phyloP scores from a whole-genome alignment of 23 tunicate species.

The Botrylloides violaceus region DNA sequence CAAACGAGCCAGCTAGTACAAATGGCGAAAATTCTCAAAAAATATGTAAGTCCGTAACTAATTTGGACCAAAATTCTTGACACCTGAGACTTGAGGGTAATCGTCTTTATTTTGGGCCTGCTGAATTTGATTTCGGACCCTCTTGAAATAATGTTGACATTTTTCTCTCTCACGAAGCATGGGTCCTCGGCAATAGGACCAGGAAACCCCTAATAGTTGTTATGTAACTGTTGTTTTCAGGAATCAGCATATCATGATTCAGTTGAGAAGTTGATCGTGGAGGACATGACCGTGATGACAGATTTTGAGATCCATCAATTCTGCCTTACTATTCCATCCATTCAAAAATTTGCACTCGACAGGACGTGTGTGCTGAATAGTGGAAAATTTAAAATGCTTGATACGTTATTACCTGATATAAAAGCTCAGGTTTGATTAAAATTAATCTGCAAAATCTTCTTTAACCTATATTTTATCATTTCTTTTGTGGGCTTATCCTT shows the following conservation, averaged over 20 bases:
- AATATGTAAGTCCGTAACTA: not conserved
- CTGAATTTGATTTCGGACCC: too few relatives aligned
- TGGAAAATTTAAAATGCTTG: conserved; percentile 68
- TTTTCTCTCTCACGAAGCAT: too few relatives aligned
- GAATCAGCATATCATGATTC: conserved; percentile 54
- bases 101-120: too few relatives aligned
- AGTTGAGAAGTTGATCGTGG: conserved; percentile 44
- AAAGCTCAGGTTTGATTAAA: conserved; percentile 38
- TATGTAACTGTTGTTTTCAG: conserved; percentile 17
- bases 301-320: conserved; percentile 90
- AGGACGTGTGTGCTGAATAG: conserved; percentile 39
- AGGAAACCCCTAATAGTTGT: too few relatives aligned
- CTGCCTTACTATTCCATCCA: conserved; percentile 22
- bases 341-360: conserved; percentile 25
- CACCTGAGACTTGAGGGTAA: too few relatives aligned
- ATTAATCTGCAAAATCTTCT: too few relatives aligned
- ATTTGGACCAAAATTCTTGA: too few relatives aligned
- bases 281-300: conserved; percentile 97
- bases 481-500: not conserved
- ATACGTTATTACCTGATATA: conserved; percentile 41
- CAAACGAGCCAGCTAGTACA: conserved; percentile 28
- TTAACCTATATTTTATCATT: too few relatives aligned
- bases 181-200: too few relatives aligned
- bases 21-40: conserved; percentile 79
- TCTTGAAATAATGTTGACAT: too few relatives aligned